Base-by-base conservation (phyloP, 2,113 vertebrate species). In the Prunella fulvescens region DNA sequence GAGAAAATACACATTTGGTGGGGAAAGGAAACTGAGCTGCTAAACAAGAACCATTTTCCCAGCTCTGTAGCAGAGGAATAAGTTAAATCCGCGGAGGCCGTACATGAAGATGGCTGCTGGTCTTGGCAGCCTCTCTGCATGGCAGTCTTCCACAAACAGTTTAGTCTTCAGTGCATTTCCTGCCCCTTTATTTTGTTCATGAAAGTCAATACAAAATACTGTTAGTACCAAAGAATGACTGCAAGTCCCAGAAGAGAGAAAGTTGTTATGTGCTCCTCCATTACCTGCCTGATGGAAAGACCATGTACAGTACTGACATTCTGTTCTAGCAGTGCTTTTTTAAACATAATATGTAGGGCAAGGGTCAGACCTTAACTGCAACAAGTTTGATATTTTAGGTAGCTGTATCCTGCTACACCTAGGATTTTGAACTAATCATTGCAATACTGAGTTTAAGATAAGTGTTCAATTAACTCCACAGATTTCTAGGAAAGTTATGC, bases 41-140 rank as follows among this genome's bases (percentile, higher is more conserved):
- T 78, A 22, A 57, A 40, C 3, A 7, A 89, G 51, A 72, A 28
- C 22, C 5, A 0, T 51, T 84, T 70, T 12, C 37, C 50, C 53
- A 62, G 29, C 53, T 79, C 57, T 48, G 61, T 14, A 57, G 50
- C 54, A 61, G 19, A 67, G 44, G 44, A 60, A 14, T 31, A 35
- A 81, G 51, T 71, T 42, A 89, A 93, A 64, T 7, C 11, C 5
- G 2, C 10, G 31, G 35, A 65, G 24, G 11, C 11, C 9, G 4
- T 13, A 33, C 1, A 0, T 0, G 2, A 81, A 87, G 48, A 18
- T 10, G 9, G 19, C 11, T 81, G 29, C 31, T 58, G 39, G 5
- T 72, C 35, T 71, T 3, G 3, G 42, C 22, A 61, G 28, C 18
- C 33, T 62, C 48, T 67, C 53, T 69, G 31, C 44, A 35, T 33